Conservation (phyloP, 2,888 invertebrate species). For the Suillia variegata region DNA sequence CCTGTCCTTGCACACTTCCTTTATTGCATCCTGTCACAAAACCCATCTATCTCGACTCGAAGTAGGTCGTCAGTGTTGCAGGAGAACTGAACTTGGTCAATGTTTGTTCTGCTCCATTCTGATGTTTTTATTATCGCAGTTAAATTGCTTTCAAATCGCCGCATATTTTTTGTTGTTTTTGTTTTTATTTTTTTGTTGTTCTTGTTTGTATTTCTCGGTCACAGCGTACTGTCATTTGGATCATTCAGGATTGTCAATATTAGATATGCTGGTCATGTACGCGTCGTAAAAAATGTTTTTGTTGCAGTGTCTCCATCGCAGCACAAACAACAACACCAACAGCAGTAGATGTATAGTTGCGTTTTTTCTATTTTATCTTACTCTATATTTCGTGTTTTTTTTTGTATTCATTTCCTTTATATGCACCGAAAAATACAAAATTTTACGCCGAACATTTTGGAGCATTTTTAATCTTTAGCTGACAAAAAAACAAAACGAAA, state of each 20-base stretch:
- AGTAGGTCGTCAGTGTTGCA: not conserved
- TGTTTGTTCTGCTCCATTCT: not conserved
- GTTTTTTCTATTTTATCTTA: not conserved
- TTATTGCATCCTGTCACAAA: too few species aligned
- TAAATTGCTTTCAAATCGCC: constrained; percentile 19
- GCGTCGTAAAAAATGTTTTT: constrained; percentile 25
- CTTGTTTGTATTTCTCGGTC: not conserved
- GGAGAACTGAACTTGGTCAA: not conserved
- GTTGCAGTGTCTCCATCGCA: not conserved
- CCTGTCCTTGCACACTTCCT: too few species aligned
- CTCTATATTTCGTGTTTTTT: not conserved
- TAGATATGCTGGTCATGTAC: constrained; percentile 28
- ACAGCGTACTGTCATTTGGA: not conserved
- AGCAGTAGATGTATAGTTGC: too few species aligned
- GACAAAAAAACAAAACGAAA: constrained; percentile 6
- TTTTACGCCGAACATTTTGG: constrained; percentile 26
- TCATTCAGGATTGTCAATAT: constrained; percentile 6
- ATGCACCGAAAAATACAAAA: constrained; percentile 12
- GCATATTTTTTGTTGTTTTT: constrained; percentile 8
- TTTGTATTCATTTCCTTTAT: constrained; percentile 6
- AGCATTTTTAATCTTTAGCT: constrained; percentile 27
- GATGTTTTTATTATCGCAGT: constrained; percentile 6
- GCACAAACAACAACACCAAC: too few species aligned
- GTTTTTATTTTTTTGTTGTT: not conserved
- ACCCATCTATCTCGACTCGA: not conserved